Percentiles rank a stretch among this genome's conserved stretches.
These are phyloP conservation scores for Reticulitermes speratus DNA, from an alignment of 1,140 invertebrate species.

Conservation along the genomic window DNA sequence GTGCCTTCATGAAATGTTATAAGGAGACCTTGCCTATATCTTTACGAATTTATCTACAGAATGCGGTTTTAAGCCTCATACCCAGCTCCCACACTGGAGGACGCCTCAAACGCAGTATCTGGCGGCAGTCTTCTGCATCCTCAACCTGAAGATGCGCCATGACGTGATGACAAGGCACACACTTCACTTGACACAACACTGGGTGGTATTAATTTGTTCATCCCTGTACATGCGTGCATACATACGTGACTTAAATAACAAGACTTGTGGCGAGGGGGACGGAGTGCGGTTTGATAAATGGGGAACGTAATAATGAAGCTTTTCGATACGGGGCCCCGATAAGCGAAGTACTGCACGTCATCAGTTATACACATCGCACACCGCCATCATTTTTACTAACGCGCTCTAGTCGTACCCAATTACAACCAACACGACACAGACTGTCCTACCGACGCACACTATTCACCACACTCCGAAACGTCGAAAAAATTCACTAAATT, in stretches of 20 bases:
- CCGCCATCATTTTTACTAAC: background rate
- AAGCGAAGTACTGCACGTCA: background rate
- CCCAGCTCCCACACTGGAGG: too few relatives aligned
- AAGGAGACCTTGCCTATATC: too few relatives aligned
- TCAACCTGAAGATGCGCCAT: too few relatives aligned
- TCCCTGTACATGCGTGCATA: background rate
- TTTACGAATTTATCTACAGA: too few relatives aligned
- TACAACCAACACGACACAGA: background rate
- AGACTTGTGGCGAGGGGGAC: background rate
- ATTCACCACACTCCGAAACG: background rate
- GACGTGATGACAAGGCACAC: too few relatives aligned
- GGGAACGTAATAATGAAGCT: conserved; percentile 7
- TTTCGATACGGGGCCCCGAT: background rate
- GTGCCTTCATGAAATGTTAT: too few relatives aligned
- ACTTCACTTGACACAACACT: too few relatives aligned
- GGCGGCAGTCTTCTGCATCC: too few relatives aligned
- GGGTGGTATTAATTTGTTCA: background rate
- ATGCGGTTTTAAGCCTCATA: too few relatives aligned
- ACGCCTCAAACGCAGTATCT: too few relatives aligned
- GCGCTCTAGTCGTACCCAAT: background rate
- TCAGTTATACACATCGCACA: background rate
- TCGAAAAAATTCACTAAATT: too few relatives aligned
- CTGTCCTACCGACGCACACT: background rate
- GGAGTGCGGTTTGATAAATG: conserved; percentile 14
- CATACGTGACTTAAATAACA: conserved; percentile 11